Conservation (phyloP, 2,113 vertebrate species). For the Callopanchax toddi region DNA sequence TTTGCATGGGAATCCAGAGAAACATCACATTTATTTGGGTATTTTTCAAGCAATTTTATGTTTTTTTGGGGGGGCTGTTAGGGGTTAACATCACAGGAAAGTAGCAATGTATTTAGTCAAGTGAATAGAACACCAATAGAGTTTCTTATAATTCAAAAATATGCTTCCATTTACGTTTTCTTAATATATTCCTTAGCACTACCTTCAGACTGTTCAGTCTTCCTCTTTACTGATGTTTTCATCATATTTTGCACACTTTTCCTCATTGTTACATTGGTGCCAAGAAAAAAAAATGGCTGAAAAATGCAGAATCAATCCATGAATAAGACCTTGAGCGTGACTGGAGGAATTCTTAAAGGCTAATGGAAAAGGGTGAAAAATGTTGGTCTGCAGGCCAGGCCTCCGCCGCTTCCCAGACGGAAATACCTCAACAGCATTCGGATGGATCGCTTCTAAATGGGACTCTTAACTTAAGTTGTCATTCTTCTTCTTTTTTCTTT, state of each 20-base stretch:
- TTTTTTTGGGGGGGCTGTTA: too few species aligned
- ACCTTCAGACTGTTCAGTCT: neutral
- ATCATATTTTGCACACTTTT: neutral
- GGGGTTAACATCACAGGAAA: too few species aligned
- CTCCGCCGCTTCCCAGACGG: neutral
- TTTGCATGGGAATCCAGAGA: too few species aligned
- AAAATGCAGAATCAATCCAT: neutral
- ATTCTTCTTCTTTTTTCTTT: neutral
- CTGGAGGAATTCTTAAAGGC: neutral
- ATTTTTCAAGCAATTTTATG: too few species aligned
- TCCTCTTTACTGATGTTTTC: neutral
- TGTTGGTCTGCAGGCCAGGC: neutral
- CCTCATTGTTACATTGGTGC: neutral
- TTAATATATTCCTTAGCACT: too few species aligned
- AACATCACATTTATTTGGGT: too few species aligned
- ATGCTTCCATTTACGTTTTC: too few species aligned
- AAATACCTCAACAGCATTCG: neutral
- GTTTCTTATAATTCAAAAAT: too few species aligned
- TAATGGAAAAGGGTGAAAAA: constrained; percentile 1
- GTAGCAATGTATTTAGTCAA: too few species aligned
- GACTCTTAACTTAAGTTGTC: neutral
- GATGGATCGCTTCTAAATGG: neutral
- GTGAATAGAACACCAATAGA: too few species aligned
- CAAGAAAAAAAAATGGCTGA: neutral
- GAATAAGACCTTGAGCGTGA: neutral